A percentile compares a stretch with the other conserved stretches of the same genome.
These are phyloP conservation scores for Lagria hirta DNA, from an alignment of 2,888 invertebrate species.

Conservation along the genomic window DNA sequence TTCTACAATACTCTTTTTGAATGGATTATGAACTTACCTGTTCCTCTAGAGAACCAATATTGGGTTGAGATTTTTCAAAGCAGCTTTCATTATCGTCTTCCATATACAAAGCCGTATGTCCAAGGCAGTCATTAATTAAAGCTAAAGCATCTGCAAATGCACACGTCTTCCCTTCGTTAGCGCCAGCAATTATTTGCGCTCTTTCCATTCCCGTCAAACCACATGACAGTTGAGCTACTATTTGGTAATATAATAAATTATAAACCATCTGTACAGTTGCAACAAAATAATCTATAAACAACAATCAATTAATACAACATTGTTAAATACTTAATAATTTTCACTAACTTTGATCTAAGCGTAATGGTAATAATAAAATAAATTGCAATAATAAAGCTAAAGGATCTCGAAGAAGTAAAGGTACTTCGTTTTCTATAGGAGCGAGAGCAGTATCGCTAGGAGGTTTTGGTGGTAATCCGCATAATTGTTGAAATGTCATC, in stretches of 20 bases:
- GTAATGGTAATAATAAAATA: constrained; percentile 79
- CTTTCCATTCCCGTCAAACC: constrained; percentile 67
- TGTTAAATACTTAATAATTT: no score
- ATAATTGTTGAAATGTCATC: constrained; percentile 57
- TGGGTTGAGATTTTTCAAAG: constrained; percentile 42
- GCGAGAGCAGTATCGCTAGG: constrained; percentile 49
- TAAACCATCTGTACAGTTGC: constrained; percentile 85
- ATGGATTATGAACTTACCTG: no score
- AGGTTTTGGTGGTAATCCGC: constrained; percentile 52
- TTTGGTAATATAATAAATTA: constrained; percentile 87
- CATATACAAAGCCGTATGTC: constrained; percentile 63
- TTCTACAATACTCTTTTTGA: no score
- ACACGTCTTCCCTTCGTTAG: constrained; percentile 40
- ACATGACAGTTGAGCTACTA: constrained; percentile 77
- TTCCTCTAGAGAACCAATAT: constrained; percentile 52
- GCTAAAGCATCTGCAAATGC: constrained; percentile 52
- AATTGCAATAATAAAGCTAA: constrained; percentile 84
- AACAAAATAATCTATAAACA: constrained; percentile 88
- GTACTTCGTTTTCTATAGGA: constrained; percentile 65
- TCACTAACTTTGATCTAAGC: constrained; percentile 81
- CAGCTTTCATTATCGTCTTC: constrained; percentile 57
- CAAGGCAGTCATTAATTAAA: constrained; percentile 56
- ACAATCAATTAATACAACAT: not conserved
- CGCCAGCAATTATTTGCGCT: constrained; percentile 48
- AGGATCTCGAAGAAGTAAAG: constrained; percentile 84